Evolutionary conservation across 2,113 vertebrate species (phyloP).

Genomic region (Colistium nudipinnis): DNA sequence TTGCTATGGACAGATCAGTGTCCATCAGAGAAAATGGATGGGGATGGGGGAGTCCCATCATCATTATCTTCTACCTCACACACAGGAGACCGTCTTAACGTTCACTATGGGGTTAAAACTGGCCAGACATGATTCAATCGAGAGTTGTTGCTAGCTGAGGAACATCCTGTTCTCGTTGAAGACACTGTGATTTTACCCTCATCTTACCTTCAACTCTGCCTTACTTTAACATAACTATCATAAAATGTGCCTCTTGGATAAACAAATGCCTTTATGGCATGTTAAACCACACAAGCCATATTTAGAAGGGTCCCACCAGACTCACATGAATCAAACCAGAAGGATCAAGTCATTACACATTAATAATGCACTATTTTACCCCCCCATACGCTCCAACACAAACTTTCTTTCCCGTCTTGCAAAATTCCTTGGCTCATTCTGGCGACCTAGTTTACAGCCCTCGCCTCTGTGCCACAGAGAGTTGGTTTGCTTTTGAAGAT

Average conservation of each 20-base stretch:
- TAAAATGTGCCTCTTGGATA: constrained; percentile 6
- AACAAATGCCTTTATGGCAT: constrained; percentile 9
- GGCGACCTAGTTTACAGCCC: constrained; percentile 75
- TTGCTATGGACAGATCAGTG: constrained; percentile 21
- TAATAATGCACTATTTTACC: constrained; percentile 63
- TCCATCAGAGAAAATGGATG: constrained; percentile 6
- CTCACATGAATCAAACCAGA: constrained; percentile 30
- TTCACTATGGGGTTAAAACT: constrained; percentile 10
- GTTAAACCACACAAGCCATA: constrained; percentile 1
- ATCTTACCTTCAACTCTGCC: constrained; percentile 29
- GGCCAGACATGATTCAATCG: background rate
- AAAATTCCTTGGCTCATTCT: constrained; percentile 65
- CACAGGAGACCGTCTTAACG: background rate
- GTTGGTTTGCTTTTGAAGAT: constrained; percentile 76
- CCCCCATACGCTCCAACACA: constrained; percentile 19
- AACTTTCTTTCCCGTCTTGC: constrained; percentile 65
- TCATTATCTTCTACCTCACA: constrained; percentile 4
- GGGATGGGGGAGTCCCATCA: background rate
- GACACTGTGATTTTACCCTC: background rate
- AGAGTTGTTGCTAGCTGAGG: constrained; percentile 15
- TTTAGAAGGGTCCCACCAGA: constrained; percentile 23
- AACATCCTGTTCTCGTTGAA: constrained; percentile 25
- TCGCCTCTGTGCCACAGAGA: constrained; percentile 69
- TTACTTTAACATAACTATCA: background rate
- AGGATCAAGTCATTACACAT: constrained; percentile 35